These are phyloP conservation scores for Hypocryptadius cinnamomeus DNA, from an alignment of 2,113 vertebrate genomes.

Conservation along the genomic window DNA sequence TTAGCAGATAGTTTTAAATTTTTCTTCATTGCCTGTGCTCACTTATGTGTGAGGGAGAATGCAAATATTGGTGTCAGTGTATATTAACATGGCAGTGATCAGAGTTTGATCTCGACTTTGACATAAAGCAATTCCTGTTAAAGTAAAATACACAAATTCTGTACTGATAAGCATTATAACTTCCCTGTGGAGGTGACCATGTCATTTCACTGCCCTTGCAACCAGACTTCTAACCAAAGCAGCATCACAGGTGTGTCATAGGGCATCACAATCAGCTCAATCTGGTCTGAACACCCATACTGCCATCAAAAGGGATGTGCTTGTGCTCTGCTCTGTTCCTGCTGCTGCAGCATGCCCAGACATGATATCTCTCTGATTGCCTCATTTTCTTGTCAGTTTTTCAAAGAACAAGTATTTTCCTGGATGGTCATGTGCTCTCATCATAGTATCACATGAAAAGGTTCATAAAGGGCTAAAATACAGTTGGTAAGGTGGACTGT, in stretches of 20 bases:
- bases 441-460: neutral
- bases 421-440: neutral
- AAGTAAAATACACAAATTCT: neutral
- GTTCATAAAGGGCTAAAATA: neutral
- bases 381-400: neutral
- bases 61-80: neutral
- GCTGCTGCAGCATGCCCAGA: neutral
- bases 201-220: neutral
- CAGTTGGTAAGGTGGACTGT: rapidly evolving
- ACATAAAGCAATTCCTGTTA: neutral
- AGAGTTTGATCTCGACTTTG: neutral
- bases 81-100: neutral
- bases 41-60: neutral
- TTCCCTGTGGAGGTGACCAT: neutral
- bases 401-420: neutral
- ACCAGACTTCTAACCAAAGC: neutral
- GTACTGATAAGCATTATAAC: neutral
- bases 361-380: neutral
- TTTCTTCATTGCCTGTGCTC: neutral
- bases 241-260: neutral
- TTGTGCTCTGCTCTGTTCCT: neutral
- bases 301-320: neutral
- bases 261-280: neutral
- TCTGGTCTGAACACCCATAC: neutral
- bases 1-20: neutral